phyloP scores from a whole-genome alignment of 1,140 invertebrate genomes.

The Zophobas atratus region DNA sequence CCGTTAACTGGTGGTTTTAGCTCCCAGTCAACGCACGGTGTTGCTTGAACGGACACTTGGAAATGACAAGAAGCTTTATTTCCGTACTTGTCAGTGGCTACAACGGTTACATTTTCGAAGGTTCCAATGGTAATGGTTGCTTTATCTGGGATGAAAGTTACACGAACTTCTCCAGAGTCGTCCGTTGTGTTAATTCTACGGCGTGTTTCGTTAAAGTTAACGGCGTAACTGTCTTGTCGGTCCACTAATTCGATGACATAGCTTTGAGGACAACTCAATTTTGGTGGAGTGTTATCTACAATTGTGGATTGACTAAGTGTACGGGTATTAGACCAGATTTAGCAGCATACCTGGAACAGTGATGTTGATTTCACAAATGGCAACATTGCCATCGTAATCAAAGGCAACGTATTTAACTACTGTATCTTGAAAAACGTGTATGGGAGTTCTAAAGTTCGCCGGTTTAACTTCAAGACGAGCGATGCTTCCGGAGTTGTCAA shows the following conservation, averaged over 20 bases:
- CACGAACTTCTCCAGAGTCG: constrained; percentile 88
- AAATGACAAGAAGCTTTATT: constrained; percentile 94
- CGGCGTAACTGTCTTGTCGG: constrained; percentile 89
- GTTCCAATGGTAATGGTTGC: constrained; percentile 91
- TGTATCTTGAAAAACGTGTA: constrained; percentile 91
- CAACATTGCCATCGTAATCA: constrained; percentile 97
- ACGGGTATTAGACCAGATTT: neutral
- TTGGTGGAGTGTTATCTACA: constrained; percentile 92
- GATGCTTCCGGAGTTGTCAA: constrained; percentile 95
- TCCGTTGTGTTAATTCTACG: constrained; percentile 90
- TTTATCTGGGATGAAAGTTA: constrained; percentile 88
- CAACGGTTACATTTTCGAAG: constrained; percentile 95
- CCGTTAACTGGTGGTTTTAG: constrained; percentile 90
- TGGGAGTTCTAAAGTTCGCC: constrained; percentile 90
- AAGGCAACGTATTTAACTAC: constrained; percentile 96
- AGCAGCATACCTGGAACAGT: constrained; percentile 81
- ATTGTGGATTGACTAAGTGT: constrained; percentile 21
- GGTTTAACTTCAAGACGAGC: constrained; percentile 93
- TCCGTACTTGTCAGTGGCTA: constrained; percentile 89
- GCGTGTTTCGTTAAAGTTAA: constrained; percentile 94
- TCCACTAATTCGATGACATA: constrained; percentile 95
- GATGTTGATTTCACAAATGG: constrained; percentile 96
- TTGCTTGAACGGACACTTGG: constrained; percentile 95
- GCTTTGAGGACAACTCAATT: constrained; percentile 94
- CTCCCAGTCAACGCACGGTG: constrained; percentile 96